Evolutionary conservation across 2,113 vertebrate genomes (phyloP).

Genomic region (Chaetodon auriga): DNA sequence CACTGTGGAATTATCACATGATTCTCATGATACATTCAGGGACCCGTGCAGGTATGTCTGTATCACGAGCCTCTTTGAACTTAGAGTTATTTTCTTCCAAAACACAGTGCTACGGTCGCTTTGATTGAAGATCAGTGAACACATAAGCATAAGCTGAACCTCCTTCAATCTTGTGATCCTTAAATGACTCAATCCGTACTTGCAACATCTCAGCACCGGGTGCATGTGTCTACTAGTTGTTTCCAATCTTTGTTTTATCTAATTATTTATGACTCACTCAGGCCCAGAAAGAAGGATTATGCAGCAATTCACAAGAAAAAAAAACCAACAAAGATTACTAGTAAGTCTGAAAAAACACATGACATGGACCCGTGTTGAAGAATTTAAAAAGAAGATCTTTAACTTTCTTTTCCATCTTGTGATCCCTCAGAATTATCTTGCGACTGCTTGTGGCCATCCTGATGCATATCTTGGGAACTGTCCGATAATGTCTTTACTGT

Average conservation of each 20-base stretch:
- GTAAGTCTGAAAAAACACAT: not conserved
- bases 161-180: not conserved
- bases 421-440: no score
- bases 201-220: not conserved
- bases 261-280: not conserved
- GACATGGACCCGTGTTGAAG: not conserved
- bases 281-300: not conserved
- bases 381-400: no score
- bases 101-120: not conserved
- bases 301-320: not conserved
- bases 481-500: not conserved
- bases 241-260: not conserved
- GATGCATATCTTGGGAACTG: no score
- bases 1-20: not conserved
- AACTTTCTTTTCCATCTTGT: no score
- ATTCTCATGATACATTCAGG: slow-evolving; percentile 6
- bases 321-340: no score
- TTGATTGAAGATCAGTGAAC: not conserved
- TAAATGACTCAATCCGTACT: no score
- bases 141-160: not conserved
- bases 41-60: not conserved
- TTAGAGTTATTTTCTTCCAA: not conserved
- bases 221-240: not conserved
- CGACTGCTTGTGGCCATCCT: no score
- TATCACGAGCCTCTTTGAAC: not conserved